These are phyloP conservation scores for Chloroceryle inda DNA, from an alignment of 2,797 vertebrate genomes.

Conservation along the genomic window DNA sequence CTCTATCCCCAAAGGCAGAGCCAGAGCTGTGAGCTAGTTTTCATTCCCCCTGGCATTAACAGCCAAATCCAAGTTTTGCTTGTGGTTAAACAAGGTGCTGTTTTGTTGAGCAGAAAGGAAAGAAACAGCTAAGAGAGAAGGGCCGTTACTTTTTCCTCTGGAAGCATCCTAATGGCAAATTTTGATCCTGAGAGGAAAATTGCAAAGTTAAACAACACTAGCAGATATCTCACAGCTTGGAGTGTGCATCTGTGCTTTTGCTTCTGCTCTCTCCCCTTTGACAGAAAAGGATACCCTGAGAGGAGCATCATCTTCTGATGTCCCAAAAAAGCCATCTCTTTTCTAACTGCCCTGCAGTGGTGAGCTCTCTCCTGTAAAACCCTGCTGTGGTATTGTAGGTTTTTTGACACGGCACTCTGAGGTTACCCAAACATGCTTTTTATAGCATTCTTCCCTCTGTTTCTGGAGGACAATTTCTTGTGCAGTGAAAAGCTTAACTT, in stretches of 20 bases:
- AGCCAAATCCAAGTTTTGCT: not conserved
- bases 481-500: not conserved
- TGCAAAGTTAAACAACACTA: constrained; percentile 13
- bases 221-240: not conserved
- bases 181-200: not conserved
- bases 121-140: not conserved
- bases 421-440: not conserved
- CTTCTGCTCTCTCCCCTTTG: not conserved
- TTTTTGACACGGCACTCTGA: not conserved
- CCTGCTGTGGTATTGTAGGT: not conserved
- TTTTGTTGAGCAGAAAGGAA: not conserved
- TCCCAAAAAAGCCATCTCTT: not conserved
- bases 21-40: not conserved
- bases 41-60: not conserved
- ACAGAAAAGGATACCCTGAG: not conserved
- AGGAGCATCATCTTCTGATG: constrained; percentile 17
- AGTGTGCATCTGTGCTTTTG: not conserved
- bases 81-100: not conserved
- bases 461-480: not conserved
- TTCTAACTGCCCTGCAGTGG: not conserved
- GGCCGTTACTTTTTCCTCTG: not conserved
- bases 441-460: not conserved
- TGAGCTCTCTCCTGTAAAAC: not conserved
- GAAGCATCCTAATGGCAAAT: not conserved
- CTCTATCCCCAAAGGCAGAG: not conserved